Evolutionary conservation across 2,113 vertebrate genomes (phyloP), one percentile per base, ranked within the genome.

Genomic region (Sialia sialis): DNA sequence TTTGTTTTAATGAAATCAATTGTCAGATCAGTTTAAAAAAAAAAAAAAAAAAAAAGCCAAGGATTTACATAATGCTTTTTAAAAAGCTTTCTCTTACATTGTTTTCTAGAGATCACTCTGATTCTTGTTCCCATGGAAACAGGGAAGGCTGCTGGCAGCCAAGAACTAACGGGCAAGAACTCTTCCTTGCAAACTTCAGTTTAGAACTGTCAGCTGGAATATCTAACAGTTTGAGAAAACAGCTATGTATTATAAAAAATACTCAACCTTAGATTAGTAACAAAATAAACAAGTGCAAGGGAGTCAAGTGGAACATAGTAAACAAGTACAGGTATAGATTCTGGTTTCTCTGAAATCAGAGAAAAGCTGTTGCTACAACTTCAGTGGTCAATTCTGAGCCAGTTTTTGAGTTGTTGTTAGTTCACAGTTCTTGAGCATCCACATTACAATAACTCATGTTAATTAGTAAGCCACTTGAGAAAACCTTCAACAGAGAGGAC

Each of bases 51-150:
- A 44, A 13, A 58, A 63, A 6, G 4, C 41, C 82, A 95, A 87
- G 46, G 68, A 89, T 94, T 96, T 97, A 96, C 84, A 96, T 93
- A 95, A 92, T 89, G 56, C 19, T 74, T 93, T 93, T 91, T 91
- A 54, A 93, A 96, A 97, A 87, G 36, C 86, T 89, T 96, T 68
- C 48, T 82, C 82, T 94, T 95, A 83, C 76, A 90, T 95, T 96
- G 83, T 83, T 94, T 90, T 92, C 90, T 68, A 85, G 58, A 84
- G 70, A 81, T 87, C 70, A 75, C 26, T 88, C 51, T 79, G 87
- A 77, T 73, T 87, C 74, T 75, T 86, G 89, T 97, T 95, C 95
- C 97, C 94, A 97, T 97, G 93, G 97, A 94, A 97, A 98, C 94
- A 26, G 51, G 43, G 90, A 95, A 95, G 87, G 92, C 91, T 85